These are phyloP conservation scores for Glossosoma conforme DNA, from an alignment of 1,140 invertebrate species.

Conservation along the genomic window DNA sequence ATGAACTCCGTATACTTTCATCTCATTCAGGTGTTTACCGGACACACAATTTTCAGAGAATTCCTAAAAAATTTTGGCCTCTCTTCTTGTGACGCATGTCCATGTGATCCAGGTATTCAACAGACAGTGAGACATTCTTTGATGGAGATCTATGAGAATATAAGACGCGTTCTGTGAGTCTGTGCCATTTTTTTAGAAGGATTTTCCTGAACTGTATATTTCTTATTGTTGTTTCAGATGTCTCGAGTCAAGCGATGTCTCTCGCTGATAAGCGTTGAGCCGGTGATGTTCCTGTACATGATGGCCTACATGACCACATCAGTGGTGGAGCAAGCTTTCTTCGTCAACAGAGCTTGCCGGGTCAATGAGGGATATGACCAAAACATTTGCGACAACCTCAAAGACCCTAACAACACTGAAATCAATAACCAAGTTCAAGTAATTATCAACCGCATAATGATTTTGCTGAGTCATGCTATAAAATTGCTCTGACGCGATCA, in stretches of 20 bases:
- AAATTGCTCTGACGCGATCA: background rate
- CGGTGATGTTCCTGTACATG: slow-evolving; percentile 74
- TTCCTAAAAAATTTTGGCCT: no score
- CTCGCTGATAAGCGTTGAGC: slow-evolving; percentile 61
- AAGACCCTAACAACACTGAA: slow-evolving; percentile 44
- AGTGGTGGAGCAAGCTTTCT: slow-evolving; percentile 73
- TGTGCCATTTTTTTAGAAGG: background rate
- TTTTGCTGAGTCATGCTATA: background rate
- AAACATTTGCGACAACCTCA: slow-evolving; percentile 61
- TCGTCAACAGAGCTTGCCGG: slow-evolving; percentile 64
- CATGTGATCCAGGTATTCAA: no score
- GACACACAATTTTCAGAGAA: no score
- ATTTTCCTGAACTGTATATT: background rate
- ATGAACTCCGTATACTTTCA: no score
- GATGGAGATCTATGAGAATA: no score
- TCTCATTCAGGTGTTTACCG: no score
- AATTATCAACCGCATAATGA: slow-evolving; percentile 17
- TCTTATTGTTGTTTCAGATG: background rate
- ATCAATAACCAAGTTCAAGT: slow-evolving; percentile 63
- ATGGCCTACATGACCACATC: slow-evolving; percentile 73
- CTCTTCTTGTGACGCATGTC: no score
- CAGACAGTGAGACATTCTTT: no score
- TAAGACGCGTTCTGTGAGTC: no score
- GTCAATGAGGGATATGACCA: slow-evolving; percentile 62
- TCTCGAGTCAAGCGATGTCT: slow-evolving; percentile 33